A percentile compares a stretch with the other conserved stretches of the same genome.
These are phyloP conservation scores for Napeogenes inachia DNA, from an alignment of 2,888 invertebrate genomes.

Conservation along the genomic window DNA sequence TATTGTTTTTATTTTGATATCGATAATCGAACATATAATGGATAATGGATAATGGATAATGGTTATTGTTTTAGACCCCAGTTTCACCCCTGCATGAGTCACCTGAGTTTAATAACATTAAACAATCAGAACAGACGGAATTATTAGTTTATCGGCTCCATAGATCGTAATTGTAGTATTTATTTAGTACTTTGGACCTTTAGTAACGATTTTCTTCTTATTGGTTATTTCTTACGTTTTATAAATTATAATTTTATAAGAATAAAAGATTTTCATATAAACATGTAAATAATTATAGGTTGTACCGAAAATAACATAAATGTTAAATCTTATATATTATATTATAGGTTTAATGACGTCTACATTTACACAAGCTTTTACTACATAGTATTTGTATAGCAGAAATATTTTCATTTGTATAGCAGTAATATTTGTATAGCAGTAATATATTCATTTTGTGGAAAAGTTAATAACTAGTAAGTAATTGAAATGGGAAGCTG, in stretches of 20 bases:
- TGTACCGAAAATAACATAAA: no score
- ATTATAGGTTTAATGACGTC: no score
- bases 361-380: no score
- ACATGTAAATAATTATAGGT: background rate
- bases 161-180: conserved; percentile 19
- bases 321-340: no score
- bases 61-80: conserved; percentile 35
- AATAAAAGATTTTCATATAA: background rate
- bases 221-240: background rate
- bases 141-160: conserved; percentile 18
- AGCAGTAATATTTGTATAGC: no score
- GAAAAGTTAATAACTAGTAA: no score
- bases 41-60: conserved; percentile 20
- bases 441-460: no score
- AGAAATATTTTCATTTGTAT: no score
- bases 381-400: no score
- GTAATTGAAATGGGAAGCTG: no score
- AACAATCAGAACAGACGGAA: conserved; percentile 15
- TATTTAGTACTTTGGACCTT: conserved; percentile 13
- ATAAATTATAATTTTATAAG: background rate
- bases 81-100: conserved; percentile 35
- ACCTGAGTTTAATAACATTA: conserved; percentile 29
- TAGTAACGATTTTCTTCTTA: background rate
- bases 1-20: background rate
- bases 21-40: conserved; percentile 3